Percentiles rank a stretch among this genome's conserved stretches.
Conservation (phyloP, 2,797 vertebrate genomes). For the Sphenodon punctatus region DNA sequence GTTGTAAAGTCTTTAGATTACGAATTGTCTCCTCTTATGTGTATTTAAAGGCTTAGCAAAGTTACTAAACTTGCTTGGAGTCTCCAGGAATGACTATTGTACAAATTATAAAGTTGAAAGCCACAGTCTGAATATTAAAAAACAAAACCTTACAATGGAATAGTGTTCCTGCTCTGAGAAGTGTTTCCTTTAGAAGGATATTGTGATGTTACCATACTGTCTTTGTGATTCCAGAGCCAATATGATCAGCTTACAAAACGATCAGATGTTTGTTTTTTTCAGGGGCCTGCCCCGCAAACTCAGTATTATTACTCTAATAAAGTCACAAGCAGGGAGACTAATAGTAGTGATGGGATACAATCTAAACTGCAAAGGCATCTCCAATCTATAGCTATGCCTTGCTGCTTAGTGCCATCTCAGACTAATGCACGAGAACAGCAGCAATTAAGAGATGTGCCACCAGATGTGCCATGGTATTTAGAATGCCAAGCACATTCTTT, state of each 20-base stretch:
- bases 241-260: not conserved
- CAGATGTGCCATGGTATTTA: slow-evolving; percentile 18
- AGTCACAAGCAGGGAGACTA: not conserved
- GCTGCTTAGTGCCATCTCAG: not conserved
- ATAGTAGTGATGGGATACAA: not conserved
- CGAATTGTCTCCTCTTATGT: too few species aligned
- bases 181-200: not conserved
- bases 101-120: too few species aligned
- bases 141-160: too few species aligned
- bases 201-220: not conserved
- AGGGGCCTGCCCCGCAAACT: not conserved
- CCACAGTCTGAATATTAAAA: too few species aligned
- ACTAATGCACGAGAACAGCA: not conserved
- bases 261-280: not conserved
- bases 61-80: too few species aligned
- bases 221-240: not conserved
- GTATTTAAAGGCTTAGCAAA: too few species aligned
- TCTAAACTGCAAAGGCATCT: not conserved
- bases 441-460: slow-evolving; percentile 19
- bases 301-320: not conserved
- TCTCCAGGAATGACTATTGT: too few species aligned
- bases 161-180: too few species aligned
- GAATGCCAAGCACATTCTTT: slow-evolving; percentile 56
- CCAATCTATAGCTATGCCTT: not conserved
- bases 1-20: too few species aligned